Conservation (phyloP, 2,113 vertebrate species). For the Dromaius novaehollandiae region DNA sequence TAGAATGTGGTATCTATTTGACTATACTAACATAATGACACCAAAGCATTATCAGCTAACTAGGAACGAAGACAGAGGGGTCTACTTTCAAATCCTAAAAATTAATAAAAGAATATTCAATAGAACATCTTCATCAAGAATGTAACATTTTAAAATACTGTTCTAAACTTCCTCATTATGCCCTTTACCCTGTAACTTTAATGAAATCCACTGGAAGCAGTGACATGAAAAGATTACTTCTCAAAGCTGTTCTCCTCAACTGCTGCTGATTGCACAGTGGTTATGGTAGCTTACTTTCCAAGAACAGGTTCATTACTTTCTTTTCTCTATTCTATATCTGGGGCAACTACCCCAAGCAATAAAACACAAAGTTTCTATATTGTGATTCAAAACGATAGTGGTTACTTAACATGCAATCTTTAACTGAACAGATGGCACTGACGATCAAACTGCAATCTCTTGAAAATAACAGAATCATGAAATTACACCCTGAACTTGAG, state of each 20-base stretch:
- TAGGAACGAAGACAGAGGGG: neutral
- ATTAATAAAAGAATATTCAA: neutral
- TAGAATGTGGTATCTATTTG: neutral
- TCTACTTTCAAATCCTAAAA: neutral
- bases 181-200: neutral
- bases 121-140: neutral
- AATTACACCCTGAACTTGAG: neutral
- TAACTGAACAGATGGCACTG: neutral
- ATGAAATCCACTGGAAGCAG: neutral
- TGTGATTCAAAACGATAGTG: neutral
- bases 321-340: neutral
- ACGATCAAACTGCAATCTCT: neutral
- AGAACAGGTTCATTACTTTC: neutral
- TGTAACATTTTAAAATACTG: neutral
- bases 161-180: neutral
- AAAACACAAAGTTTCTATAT: neutral
- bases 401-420: neutral
- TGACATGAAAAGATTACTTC: neutral
- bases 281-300: neutral
- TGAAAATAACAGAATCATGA: neutral
- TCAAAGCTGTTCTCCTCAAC: neutral
- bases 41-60: neutral
- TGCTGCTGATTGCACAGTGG: fast-evolving
- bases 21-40: neutral
- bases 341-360: neutral